Evolutionary conservation across 1,140 invertebrate species (phyloP).

Genomic region (Himalopsyche phryganea): DNA sequence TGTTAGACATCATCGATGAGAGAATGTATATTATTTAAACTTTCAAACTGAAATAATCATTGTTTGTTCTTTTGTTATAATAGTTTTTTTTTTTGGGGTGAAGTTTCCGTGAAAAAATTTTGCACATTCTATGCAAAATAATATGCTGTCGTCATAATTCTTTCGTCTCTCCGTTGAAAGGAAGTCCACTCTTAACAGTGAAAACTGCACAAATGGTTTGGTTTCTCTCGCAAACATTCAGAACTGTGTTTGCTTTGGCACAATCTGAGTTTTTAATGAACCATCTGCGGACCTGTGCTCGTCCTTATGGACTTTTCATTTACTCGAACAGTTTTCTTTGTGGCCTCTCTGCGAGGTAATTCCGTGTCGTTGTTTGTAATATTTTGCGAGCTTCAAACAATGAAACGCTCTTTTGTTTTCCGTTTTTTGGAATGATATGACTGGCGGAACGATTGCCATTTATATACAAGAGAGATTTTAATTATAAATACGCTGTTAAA

Average conservation of each 20-base stretch:
- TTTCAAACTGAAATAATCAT: too few relatives aligned
- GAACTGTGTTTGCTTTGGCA: not conserved
- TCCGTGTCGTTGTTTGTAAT: not conserved
- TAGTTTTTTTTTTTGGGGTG: too few relatives aligned
- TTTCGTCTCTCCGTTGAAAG: constrained; percentile 2
- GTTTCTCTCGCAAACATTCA: not conserved
- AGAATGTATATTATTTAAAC: too few relatives aligned
- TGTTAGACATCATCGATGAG: too few relatives aligned
- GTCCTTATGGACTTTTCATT: constrained; percentile 7
- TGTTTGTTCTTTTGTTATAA: too few relatives aligned
- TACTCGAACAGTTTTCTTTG: not conserved
- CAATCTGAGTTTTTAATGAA: constrained; percentile 3
- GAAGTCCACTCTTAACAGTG: not conserved
- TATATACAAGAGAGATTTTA: not conserved
- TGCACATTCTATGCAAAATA: too few relatives aligned
- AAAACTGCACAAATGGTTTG: not conserved
- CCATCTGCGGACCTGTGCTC: not conserved
- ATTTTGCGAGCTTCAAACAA: not conserved
- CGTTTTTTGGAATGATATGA: too few relatives aligned
- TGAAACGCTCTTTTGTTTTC: too few relatives aligned
- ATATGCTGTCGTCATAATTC: constrained; percentile 16
- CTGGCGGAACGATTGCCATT: too few relatives aligned
- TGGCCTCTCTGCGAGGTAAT: not conserved
- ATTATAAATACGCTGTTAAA: too few relatives aligned
- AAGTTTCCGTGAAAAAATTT: too few relatives aligned